These are phyloP conservation scores for Drosophila guanche DNA, from an alignment of 1,140 invertebrate genomes.

Conservation along the genomic window DNA sequence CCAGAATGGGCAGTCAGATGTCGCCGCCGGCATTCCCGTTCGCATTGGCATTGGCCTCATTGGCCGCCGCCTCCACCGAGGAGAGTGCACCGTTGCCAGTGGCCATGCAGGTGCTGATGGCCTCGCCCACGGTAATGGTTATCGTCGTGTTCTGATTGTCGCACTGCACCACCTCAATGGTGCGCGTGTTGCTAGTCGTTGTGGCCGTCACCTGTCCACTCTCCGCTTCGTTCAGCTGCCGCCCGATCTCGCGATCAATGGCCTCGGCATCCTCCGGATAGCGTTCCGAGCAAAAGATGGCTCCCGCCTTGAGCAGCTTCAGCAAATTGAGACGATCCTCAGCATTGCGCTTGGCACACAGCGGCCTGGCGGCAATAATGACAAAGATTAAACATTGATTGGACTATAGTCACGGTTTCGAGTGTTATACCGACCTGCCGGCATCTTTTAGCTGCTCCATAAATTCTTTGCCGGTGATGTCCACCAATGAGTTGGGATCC, in stretches of 20 bases:
- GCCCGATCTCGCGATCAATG: slow-evolving; percentile 76
- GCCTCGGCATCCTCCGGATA: slow-evolving; percentile 82
- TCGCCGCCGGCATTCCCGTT: slow-evolving; percentile 58
- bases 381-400: neutral
- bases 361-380: slow-evolving; percentile 83
- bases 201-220: slow-evolving; percentile 57
- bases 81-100: slow-evolving; percentile 10
- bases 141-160: slow-evolving; percentile 78
- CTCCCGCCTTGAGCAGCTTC: slow-evolving; percentile 84
- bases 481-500: slow-evolving; percentile 92
- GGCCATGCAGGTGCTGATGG: slow-evolving; percentile 32
- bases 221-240: slow-evolving; percentile 72
- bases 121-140: slow-evolving; percentile 70
- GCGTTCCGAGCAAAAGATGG: slow-evolving; percentile 80
- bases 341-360: slow-evolving; percentile 91
- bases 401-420: neutral
- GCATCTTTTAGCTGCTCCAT: slow-evolving; percentile 93
- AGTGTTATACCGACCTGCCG: slow-evolving; percentile 86
- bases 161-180: slow-evolving; percentile 79
- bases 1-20: slow-evolving; percentile 82
- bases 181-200: slow-evolving; percentile 59
- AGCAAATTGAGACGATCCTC: slow-evolving; percentile 92
- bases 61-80: slow-evolving; percentile 47
- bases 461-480: slow-evolving; percentile 92
- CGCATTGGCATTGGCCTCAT: slow-evolving; percentile 63